phyloP scores from a whole-genome alignment of 2,888 invertebrate species.

The Aphidius colemani region DNA sequence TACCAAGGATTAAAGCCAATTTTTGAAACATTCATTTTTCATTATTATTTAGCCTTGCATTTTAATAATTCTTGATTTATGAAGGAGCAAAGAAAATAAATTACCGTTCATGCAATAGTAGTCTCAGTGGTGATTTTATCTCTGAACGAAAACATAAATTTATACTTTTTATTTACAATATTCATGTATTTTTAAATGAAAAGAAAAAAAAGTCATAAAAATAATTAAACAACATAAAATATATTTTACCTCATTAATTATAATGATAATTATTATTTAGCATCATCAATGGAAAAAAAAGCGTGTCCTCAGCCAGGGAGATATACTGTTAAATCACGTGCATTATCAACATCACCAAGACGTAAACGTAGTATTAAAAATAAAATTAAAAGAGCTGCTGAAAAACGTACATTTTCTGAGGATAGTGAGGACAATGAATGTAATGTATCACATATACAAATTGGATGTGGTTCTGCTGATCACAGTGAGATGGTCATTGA shows the following conservation, averaged over 20 bases:
- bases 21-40: conserved; percentile 2
- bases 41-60: conserved; percentile 10
- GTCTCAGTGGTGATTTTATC: conserved; percentile 31
- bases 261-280: conserved; percentile 58
- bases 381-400: conserved; percentile 28
- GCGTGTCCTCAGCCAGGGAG: conserved; percentile 74
- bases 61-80: conserved; percentile 39
- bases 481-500: conserved; percentile 55
- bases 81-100: conserved; percentile 34
- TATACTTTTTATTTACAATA: background rate
- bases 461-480: conserved; percentile 52
- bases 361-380: conserved; percentile 31
- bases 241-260: background rate
- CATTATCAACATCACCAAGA: conserved; percentile 30
- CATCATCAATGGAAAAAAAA: conserved; percentile 67
- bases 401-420: conserved; percentile 38
- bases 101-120: conserved; percentile 36
- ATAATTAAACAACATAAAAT: background rate
- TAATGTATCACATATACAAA: conserved; percentile 49
- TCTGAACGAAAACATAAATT: conserved; percentile 33
- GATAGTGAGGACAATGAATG: conserved; percentile 49
- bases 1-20: background rate
- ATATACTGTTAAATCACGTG: conserved; percentile 62
- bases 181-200: conserved; percentile 1
- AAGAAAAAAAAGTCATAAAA: too few relatives aligned